Evolutionary conservation across 2,888 invertebrate genomes (phyloP).

Genomic region (Drosophila algonquin): DNA sequence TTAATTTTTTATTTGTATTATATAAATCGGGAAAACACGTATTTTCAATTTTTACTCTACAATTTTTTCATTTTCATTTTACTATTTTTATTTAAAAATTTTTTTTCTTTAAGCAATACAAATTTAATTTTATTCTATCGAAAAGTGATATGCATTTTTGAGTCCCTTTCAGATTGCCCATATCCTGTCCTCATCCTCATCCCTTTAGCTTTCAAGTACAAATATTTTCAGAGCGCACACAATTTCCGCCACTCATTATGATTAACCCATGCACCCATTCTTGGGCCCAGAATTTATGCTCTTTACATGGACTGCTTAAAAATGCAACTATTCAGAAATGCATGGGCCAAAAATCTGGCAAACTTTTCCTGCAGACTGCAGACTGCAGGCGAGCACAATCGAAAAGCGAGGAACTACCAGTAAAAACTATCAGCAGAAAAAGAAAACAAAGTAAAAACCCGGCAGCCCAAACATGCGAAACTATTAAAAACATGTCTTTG

Average conservation of each 20-base stretch:
- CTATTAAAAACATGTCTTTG: slow-evolving; percentile 77
- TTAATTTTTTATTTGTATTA: no score
- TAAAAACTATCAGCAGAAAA: slow-evolving; percentile 36
- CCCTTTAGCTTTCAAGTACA: not conserved
- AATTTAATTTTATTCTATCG: no score
- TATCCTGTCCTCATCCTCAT: not conserved
- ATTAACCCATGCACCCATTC: slow-evolving; percentile 12
- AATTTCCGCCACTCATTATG: slow-evolving; percentile 25
- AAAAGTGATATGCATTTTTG: no score
- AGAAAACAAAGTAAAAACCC: slow-evolving; percentile 21
- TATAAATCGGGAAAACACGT: no score
- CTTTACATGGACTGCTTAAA: slow-evolving; percentile 52
- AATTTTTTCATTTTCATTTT: no score
- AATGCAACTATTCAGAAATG: slow-evolving; percentile 59
- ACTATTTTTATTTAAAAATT: no score
- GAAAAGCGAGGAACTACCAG: slow-evolving; percentile 17
- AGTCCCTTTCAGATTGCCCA: not conserved
- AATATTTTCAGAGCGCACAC: slow-evolving; percentile 2
- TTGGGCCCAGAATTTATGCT: slow-evolving; percentile 22
- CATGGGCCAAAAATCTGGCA: slow-evolving; percentile 41
- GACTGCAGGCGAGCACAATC: slow-evolving; percentile 19
- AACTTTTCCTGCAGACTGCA: slow-evolving; percentile 24
- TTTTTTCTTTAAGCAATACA: no score
- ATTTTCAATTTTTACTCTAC: no score
- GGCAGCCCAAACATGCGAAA: slow-evolving; percentile 71